Base-by-base conservation (phyloP, 2,797 vertebrate genomes). In the Lindbergichthys nudifrons region DNA sequence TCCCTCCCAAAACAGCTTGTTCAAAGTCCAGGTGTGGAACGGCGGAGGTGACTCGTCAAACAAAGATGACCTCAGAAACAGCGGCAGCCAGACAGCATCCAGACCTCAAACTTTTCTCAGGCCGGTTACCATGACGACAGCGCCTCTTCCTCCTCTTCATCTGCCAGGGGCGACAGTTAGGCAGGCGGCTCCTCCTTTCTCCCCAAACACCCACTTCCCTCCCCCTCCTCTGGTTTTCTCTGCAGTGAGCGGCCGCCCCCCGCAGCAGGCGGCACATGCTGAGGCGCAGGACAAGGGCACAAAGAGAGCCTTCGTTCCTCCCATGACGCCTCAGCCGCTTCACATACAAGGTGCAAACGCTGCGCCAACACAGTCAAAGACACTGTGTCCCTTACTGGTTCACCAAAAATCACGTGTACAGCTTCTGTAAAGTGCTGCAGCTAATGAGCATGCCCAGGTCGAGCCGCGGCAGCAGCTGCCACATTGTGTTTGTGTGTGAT, bases 261-360 rank as follows among this genome's bases (percentile, higher is more conserved):
- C 58, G 50, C 88, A 81, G 86, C 87, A 85, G 87, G 75, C 80
- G 23, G 75, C 79, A 76, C 77, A 65, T 21, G 47, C 87, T 58
- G 80, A 84, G 81, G 90, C 48, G 65, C 87, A 65, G 82, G 89
- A 90, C 86, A 83, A 84, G 81, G 84, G 79, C 86, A 87, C 90
- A 92, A 93, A 93, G 91, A 93, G 87, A 92, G 92, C 87, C 74
- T 89, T 92, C 63, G 84, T 93, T 87, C 88, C 86, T 4, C 93
- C 93, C 68, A 87, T 94, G 88, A 93, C 82, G 69, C 93, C 94
- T 69, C 91, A 84, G 75, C 91, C 93, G 6, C 86, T 94, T 75
- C 80, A 82, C 80, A 86, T 94, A 86, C 87, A 90, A 94, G 95
- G 95, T 95, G 88, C 86, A 79, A 36, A 68, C 69, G 66, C 75